Evolutionary conservation across 2,113 vertebrate genomes (phyloP), one percentile per base, ranked within the genome.

Genomic region (Lampris incognitus): DNA sequence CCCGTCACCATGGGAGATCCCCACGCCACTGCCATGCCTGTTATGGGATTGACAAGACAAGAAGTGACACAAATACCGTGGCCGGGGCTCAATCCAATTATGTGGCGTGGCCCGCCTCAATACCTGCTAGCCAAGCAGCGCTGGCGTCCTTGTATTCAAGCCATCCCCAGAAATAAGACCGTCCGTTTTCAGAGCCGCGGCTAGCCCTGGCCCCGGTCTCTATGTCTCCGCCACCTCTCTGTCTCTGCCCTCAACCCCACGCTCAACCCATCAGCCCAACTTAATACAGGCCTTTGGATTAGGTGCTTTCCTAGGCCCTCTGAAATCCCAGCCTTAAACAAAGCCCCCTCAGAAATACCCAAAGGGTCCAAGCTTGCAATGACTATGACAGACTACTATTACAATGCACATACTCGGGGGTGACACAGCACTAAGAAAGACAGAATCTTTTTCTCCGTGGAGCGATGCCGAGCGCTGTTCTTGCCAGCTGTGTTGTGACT

Each of bases 51-150:
- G 98, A 99, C 94, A 95, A 98, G 94, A 99, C 97, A 95, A 92
- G 97, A 98, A 97, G 96, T 99, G 98, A 99, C 97, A 97, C 93
- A 97, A 98, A 97, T 96, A 96, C 97, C 94, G 91, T 92, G 95
- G 96, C 95, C 94, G 85, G 90, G 92, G 95, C 97, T 97, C 97
- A 99, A 97, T 98, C 97, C 97, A 95, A 98, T 99, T 99, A 99
- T 94, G 92, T 94, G 94, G 94, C 97, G 90, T 97, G 95, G 96
- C 93, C 94, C 93, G 85, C 95, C 81, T 98, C 96, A 98, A 97
- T 97, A 96, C 96, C 93, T 92, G 92, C 96, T 94, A 95, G 95
- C 95, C 95, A 93, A 92, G 95, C 95, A 93, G 88, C 72, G 91
- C 94, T 92, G 90, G 97, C 97, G 95, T 98, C 96, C 92, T 92